A percentile compares a stretch with the other conserved stretches of the same genome.
These are phyloP conservation scores for Puntigrus tetrazona DNA, from an alignment of 2,113 vertebrate genomes.

Conservation along the genomic window DNA sequence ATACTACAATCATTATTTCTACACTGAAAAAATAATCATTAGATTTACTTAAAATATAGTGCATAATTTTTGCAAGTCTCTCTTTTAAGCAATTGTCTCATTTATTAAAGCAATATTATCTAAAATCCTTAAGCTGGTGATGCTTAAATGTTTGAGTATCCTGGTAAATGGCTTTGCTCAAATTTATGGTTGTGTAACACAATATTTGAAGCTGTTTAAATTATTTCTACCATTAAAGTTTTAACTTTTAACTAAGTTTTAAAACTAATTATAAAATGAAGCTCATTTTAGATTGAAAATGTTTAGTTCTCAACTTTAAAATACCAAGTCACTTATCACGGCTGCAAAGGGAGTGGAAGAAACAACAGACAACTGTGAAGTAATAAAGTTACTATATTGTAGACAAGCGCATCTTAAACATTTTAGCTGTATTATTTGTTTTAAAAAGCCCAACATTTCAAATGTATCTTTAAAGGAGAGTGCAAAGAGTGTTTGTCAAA, in stretches of 20 bases:
- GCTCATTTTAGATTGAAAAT: background rate
- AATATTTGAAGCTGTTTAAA: background rate
- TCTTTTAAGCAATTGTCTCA: background rate
- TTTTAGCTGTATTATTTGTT: no score
- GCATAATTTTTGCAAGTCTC: background rate
- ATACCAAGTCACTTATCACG: background rate
- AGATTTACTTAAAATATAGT: background rate
- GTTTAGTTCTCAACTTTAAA: no score
- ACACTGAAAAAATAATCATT: no score
- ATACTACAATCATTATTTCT: background rate
- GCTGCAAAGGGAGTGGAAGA: background rate
- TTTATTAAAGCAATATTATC: background rate
- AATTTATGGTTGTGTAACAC: background rate
- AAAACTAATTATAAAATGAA: background rate
- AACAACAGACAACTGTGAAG: background rate
- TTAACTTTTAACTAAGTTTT: no score
- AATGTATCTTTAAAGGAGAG: no score
- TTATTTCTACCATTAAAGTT: background rate
- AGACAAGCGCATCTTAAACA: background rate
- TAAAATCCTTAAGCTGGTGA: background rate
- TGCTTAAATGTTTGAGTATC: background rate
- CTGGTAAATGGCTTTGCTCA: background rate
- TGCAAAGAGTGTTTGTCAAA: no score
- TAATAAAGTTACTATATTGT: background rate
- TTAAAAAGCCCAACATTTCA: no score